These are phyloP conservation scores for Palythoa grandiflora DNA, from an alignment of 92 coral and sea anemone genomes.

Conservation along the genomic window DNA sequence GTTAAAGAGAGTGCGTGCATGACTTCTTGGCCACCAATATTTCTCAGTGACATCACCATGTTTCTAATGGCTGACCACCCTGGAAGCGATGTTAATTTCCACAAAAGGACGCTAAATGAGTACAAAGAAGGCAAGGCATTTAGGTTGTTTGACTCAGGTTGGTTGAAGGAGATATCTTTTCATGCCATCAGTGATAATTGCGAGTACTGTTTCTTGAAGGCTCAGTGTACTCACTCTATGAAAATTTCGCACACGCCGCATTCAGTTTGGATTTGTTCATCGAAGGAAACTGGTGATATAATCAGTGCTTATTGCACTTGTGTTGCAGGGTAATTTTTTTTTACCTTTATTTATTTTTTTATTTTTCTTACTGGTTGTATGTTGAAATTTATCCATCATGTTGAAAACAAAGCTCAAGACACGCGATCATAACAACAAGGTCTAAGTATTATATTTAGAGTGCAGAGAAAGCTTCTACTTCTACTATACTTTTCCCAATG, in stretches of 20 bases:
- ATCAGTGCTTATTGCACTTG: conserved; percentile 69
- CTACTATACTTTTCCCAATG: too few species aligned
- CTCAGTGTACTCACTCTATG: conserved; percentile 60
- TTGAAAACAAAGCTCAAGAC: not conserved
- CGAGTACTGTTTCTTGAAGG: conserved; percentile 54
- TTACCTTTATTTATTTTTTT: not conserved
- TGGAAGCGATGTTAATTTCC: conserved; percentile 20
- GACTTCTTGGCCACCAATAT: conserved; percentile 68
- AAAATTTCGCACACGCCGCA: conserved; percentile 64
- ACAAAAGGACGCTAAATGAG: conserved; percentile 49
- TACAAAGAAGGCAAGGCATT: conserved; percentile 72
- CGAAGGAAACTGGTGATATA: conserved; percentile 50
- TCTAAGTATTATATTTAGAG: conserved; percentile 1
- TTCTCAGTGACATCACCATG: conserved; percentile 23
- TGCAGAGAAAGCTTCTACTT: not conserved
- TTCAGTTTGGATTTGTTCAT: conserved; percentile 49
- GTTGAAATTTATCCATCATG: not conserved
- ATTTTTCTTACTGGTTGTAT: not conserved
- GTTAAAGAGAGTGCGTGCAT: conserved; percentile 46
- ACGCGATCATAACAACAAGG: not conserved
- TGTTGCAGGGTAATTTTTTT: conserved; percentile 64
- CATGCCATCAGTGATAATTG: conserved; percentile 23
- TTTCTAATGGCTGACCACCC: conserved; percentile 31
- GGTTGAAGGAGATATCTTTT: conserved; percentile 49
- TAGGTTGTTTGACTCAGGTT: conserved; percentile 63